A percentile compares a stretch with the other conserved stretches of the same genome.
Conservation (phyloP, 2,113 vertebrate species). For the Cynopterus brachyotis region DNA sequence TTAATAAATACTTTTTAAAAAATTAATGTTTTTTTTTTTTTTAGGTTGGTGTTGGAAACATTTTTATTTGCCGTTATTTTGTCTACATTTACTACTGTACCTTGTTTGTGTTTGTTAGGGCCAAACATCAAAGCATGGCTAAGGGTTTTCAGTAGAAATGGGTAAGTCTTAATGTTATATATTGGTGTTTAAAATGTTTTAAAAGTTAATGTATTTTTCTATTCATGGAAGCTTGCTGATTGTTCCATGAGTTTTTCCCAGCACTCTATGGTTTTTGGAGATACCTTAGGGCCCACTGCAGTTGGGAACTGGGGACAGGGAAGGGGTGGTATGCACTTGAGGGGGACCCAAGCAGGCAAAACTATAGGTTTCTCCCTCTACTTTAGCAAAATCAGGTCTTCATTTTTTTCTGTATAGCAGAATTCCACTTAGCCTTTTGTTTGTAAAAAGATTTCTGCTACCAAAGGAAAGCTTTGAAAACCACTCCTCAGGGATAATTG, state of each 20-base stretch:
- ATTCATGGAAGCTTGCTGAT: not conserved
- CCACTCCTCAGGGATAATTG: not conserved
- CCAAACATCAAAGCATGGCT: conserved; percentile 96
- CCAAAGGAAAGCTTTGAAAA: conserved; percentile 20
- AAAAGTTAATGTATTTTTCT: not conserved
- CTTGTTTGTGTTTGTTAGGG: conserved; percentile 94
- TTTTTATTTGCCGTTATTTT: conserved; percentile 94
- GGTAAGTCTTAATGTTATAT: conserved; percentile 84
- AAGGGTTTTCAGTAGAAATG: conserved; percentile 95
- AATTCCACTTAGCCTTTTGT: not conserved
- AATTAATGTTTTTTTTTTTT: conserved; percentile 36
- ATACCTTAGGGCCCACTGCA: not conserved
- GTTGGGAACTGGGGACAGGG: not conserved
- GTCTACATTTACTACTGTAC: conserved; percentile 93
- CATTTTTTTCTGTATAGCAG: not conserved
- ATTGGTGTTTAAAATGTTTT: not conserved
- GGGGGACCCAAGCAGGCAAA: not conserved
- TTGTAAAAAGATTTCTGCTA: not conserved
- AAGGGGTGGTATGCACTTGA: not conserved
- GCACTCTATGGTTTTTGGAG: not conserved
- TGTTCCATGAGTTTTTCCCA: not conserved
- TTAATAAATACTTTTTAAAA: conserved; percentile 18
- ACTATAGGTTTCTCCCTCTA: not conserved
- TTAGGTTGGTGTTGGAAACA: conserved; percentile 92
- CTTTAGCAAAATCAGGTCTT: not conserved